Conservation (phyloP, 37 sponge, comb jelly and placozoan genomes). For the Sycon ciliatum region DNA sequence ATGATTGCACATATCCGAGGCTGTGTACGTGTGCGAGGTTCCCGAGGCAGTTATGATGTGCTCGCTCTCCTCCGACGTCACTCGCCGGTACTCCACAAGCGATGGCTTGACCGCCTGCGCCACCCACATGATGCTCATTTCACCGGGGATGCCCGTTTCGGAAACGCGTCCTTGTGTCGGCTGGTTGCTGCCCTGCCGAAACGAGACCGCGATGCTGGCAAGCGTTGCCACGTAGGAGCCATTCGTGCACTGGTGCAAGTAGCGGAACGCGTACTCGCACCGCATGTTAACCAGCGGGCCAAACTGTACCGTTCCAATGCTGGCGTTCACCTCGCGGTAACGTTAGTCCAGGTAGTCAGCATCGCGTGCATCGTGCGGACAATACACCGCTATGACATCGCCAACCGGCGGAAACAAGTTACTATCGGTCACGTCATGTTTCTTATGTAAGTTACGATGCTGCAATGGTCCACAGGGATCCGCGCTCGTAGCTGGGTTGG, state of each 20-base stretch:
- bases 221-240: neutral
- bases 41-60: conserved; percentile 28
- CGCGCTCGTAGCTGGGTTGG: no score
- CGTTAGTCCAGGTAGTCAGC: neutral
- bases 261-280: neutral
- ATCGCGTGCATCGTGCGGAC: neutral
- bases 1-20: conserved; percentile 44
- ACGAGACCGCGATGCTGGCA: no score
- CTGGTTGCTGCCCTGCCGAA: no score
- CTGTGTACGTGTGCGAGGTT: conserved; percentile 32
- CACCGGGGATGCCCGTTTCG: neutral
- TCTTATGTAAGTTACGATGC: no score
- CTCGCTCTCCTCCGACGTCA: no score
- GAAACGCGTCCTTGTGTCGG: no score
- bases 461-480: no score
- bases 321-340: neutral
- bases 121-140: neutral
- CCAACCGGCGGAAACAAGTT: no score
- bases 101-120: neutral
- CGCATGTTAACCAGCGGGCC: conserved; percentile 2
- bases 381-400: neutral
- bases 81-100: neutral
- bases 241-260: neutral
- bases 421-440: no score
- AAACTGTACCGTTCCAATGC: neutral